A percentile compares a stretch with the other conserved stretches of the same genome.
Conservation (phyloP, 2,113 vertebrate species). For the mouse (Mus musculus) region GRCm39 chr2:102934001-102934500, state of each 20-base stretch:
- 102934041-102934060: conserved; percentile 19
- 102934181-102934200: background rate
- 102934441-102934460: background rate
- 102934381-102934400: background rate
- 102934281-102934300: background rate
- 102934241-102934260: background rate
- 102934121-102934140: background rate
- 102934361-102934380: background rate
- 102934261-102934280: background rate
- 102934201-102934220: background rate
- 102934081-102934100: background rate
- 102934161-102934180: background rate
- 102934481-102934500: background rate
- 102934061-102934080: background rate
- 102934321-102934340: background rate
- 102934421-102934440: background rate
- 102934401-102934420: conserved; percentile 10
- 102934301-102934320: background rate
- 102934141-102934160: background rate
- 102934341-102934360: background rate
- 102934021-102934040: background rate
- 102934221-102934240: background rate
- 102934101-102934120: conserved; percentile 16
- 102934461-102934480: background rate
- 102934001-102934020: background rate